These are phyloP conservation scores for Diaphora mendica DNA, from an alignment of 2,888 invertebrate genomes.

Conservation along the genomic window DNA sequence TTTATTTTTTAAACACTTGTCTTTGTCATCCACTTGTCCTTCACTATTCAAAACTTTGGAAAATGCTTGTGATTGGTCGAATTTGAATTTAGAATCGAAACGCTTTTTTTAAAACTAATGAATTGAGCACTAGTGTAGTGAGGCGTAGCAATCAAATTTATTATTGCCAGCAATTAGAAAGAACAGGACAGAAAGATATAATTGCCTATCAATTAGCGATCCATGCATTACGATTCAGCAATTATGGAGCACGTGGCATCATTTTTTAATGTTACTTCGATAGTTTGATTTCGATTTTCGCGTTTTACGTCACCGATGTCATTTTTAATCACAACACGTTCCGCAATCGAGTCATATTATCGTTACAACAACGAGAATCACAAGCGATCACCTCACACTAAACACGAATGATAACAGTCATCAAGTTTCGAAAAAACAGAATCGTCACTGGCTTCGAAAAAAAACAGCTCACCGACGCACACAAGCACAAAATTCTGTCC, in stretches of 20 bases:
- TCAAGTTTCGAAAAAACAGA: slow-evolving; percentile 81
- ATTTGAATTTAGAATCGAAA: slow-evolving; percentile 40
- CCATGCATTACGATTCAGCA: slow-evolving; percentile 72
- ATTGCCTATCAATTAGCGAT: slow-evolving; percentile 75
- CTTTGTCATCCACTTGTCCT: slow-evolving; percentile 55
- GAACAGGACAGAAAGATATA: slow-evolving; percentile 77
- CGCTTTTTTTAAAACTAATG: slow-evolving; percentile 45
- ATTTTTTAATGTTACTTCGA: slow-evolving; percentile 66
- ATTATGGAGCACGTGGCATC: slow-evolving; percentile 79
- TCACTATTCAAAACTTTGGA: slow-evolving; percentile 32
- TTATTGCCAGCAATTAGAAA: slow-evolving; percentile 71
- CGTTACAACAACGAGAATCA: slow-evolving; percentile 61
- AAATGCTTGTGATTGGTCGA: slow-evolving; percentile 36
- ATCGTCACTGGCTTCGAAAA: slow-evolving; percentile 73
- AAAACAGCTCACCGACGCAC: slow-evolving; percentile 75
- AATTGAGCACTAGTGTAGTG: slow-evolving; percentile 42
- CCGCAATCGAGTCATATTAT: slow-evolving; percentile 48
- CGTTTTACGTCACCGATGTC: slow-evolving; percentile 80
- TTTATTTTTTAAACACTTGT: slow-evolving; percentile 51
- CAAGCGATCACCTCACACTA: slow-evolving; percentile 76
- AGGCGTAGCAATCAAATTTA: slow-evolving; percentile 66
- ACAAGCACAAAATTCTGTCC: slow-evolving; percentile 85
- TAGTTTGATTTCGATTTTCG: slow-evolving; percentile 48
- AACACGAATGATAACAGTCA: slow-evolving; percentile 82
- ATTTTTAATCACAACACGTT: slow-evolving; percentile 70